Base-by-base conservation (phyloP, 2,113 vertebrate species). In the Leuciscus idus region DNA sequence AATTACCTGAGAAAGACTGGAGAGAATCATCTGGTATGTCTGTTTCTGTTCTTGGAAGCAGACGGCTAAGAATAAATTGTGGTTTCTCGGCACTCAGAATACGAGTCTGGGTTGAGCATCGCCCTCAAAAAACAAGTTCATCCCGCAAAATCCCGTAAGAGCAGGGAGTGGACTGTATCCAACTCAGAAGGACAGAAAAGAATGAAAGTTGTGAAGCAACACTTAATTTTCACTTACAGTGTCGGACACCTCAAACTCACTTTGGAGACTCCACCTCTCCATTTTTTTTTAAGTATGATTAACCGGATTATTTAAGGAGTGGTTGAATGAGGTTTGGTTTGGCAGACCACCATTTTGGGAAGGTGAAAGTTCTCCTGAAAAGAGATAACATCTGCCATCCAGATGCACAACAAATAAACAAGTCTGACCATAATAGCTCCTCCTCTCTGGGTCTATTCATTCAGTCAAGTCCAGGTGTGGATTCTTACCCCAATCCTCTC, bases 11-110 rank as follows among this genome's bases (percentile, higher is more conserved):
- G 19, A 55, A 70, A 74, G 21, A 62, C 19, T 50, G 43, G n/a
- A 81, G 33, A 61, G 9, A 57, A 70, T 33, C 13, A 43, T 72
- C 28, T 19, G 2, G 78, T 73, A 50, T 81, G 82, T 77, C 4
- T n/a, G 26, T 52, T 46, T 46, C 23, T 33, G 26, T 89, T 89
- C 39, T 74, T 84, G 75, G 59, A 83, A 66, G 33, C n/a, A 48
- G 6, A 13, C 5, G 1, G 17, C 23, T 33, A 81, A 7, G 12
- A 61, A 64, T 6, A 5, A 62, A 6, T 4, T 48, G 66, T 46
- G 11, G 19, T 68, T 50, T 81, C 57, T 62, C 57, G n/a, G 36
- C n/a, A 64, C 13, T 81, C 57, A 62, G 12, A 81, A 46, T 64
- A 46, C 1, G 15, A 81, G 78, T 46, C 8, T 64, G 21, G 13